phyloP scores from a whole-genome alignment of 1,140 invertebrate genomes.

The Scylla paramamosain region DNA sequence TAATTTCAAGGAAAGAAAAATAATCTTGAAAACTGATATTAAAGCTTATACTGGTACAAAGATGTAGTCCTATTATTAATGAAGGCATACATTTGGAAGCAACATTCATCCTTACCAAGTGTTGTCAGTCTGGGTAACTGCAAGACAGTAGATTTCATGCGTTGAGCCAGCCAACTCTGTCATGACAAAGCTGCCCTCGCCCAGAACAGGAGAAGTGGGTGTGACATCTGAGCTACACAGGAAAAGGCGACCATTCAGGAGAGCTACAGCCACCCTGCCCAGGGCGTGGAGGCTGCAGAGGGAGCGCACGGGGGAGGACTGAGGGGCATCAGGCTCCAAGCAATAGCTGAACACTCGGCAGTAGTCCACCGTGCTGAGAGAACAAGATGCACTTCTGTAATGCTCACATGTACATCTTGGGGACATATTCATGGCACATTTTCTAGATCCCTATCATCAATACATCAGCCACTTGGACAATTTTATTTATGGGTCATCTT shows the following conservation, averaged over 20 bases:
- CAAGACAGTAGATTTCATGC: conserved; percentile 73
- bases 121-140: conserved; percentile 61
- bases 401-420: neutral
- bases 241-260: conserved; percentile 88
- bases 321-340: conserved; percentile 82
- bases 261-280: conserved; percentile 86
- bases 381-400: conserved; percentile 41
- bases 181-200: conserved; percentile 87
- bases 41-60: too few relatives aligned
- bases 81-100: too few relatives aligned
- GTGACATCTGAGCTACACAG: conserved; percentile 85
- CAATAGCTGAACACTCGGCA: conserved; percentile 82
- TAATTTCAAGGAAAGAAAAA: neutral
- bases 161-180: conserved; percentile 85
- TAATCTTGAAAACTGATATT: conserved; percentile 79
- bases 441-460: too few relatives aligned
- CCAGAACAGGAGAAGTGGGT: conserved; percentile 84
- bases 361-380: conserved; percentile 76
- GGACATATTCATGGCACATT: too few relatives aligned
- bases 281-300: conserved; percentile 85
- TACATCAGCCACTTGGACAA: too few relatives aligned
- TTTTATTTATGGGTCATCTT: too few relatives aligned
- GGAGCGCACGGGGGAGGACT: conserved; percentile 83
- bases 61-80: too few relatives aligned
- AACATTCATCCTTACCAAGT: conserved; percentile 64